Conservation (phyloP, 2,888 invertebrate species). For the Eulithis prunata region DNA sequence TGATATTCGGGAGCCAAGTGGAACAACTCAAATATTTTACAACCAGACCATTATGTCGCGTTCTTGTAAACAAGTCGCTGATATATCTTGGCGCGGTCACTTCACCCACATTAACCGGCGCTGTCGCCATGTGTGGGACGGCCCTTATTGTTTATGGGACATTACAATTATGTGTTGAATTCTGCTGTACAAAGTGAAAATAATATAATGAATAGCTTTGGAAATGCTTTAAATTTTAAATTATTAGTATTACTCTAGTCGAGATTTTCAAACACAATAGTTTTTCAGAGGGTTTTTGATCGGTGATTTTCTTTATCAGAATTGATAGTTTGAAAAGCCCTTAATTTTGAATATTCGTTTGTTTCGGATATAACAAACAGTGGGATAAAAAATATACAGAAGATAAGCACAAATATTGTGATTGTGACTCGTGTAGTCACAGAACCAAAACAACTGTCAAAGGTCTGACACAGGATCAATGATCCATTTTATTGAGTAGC, state of each 20-base stretch:
- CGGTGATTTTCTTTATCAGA: too few relatives aligned
- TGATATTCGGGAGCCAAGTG: constrained; percentile 36
- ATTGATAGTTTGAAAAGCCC: too few relatives aligned
- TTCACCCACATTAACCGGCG: constrained; percentile 33
- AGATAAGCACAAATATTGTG: not conserved
- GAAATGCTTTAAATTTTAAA: not conserved
- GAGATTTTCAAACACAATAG: too few relatives aligned
- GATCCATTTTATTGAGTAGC: constrained; percentile 79
- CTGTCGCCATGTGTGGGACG: constrained; percentile 28
- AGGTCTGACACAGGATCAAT: constrained; percentile 58
- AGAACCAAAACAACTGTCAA: constrained; percentile 31
- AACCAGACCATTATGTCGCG: constrained; percentile 70
- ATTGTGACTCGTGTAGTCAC: constrained; percentile 7
- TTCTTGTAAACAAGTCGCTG: constrained; percentile 81
- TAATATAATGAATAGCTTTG: not conserved
- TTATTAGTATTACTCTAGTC: too few relatives aligned
- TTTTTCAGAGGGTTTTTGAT: too few relatives aligned
- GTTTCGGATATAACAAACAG: too few relatives aligned
- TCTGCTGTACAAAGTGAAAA: constrained; percentile 10
- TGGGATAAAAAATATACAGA: not conserved
- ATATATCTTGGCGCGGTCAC: constrained; percentile 80
- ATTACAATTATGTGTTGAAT: constrained; percentile 30
- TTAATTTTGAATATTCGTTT: too few relatives aligned
- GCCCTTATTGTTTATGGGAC: constrained; percentile 36
- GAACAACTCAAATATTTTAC: constrained; percentile 62